Base-by-base conservation (phyloP, 2,113 vertebrate genomes). In the Ancistrus triradiatus region DNA sequence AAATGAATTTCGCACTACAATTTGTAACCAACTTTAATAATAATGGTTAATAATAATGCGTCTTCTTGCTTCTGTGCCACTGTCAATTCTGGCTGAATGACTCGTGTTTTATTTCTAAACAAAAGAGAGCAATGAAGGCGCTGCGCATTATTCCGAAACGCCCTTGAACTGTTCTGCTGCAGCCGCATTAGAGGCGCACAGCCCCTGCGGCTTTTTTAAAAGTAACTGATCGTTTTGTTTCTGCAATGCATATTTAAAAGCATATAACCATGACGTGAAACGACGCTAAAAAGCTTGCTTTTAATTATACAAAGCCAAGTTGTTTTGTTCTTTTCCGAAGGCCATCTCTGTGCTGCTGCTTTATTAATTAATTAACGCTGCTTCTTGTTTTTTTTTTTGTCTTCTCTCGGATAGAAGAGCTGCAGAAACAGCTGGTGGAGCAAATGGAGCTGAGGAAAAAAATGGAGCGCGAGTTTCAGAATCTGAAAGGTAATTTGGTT, bases 371-470 rank as follows among this genome's bases (percentile, higher is more conserved):
- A 59, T 44, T 44, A 13, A 25, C 8, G 10, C 7, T 19, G 42
- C 22, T 6, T 24, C 17, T 3, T 58, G 8, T 19, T 2, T 47
- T 15, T 37, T 9, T 22, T 6, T n/a, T 14, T 50, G 56, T 46
- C 59, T 10, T 3, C 65, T 77, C 74, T 77, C 69, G 69, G 43
- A 75, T 86, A 98, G 95, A 97, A 6, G 95, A 98, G 74, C 75
- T 98, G 67, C 95, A 98, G 74, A 98, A 96, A 82, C 83, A 96
- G 74, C 92, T 98, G 22, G 81, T 93, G 84, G 95, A 97, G 69
- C 95, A 98, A 84, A 90, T 98, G 85, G 94, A 98, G 73, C 82
- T 98, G 42, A 91, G 95, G 74, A 98, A 98, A 89, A 98, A 98
- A 70, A 74, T 98, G 83, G 95, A 98, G 75, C 82, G 95, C 60